Base-by-base conservation (phyloP, 2,797 vertebrate genomes). In the Mastacembelus armatus region DNA sequence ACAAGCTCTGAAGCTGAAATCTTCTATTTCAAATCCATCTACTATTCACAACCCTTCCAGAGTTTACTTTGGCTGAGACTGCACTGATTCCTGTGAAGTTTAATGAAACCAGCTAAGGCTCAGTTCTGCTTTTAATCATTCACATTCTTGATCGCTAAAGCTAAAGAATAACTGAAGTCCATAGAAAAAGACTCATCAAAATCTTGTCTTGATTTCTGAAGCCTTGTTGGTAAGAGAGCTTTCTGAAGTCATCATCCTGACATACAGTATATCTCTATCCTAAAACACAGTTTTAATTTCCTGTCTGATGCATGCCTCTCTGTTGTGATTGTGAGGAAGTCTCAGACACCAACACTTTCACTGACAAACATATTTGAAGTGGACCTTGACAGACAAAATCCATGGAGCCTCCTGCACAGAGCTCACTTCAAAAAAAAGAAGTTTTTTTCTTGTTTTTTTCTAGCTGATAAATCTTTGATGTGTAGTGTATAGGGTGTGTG, bases 391-490 rank as follows among this genome's bases (percentile, higher is more conserved):
- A 57, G 67, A 82, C 57, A 29, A 63, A 55, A n/a, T n/a, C 27
- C 2, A 14, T 44, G 71, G 24, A 2, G 21, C 70, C 56, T 55
- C 52, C 73, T 67, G 60, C 79, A 40, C 42, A 15, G 35, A 18
- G 44, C 48, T 61, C 12, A 3, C 50, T 47, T 42, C 26, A 66
- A 57, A 76, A 54, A 21, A 27, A 19, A 10, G n/a, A n/a, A n/a
- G n/a, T n/a, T n/a, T n/a, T n/a, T n/a, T n/a, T n/a, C n/a, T 10
- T 27, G 33, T 64, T 52, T 22, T 50, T 59, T 66, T 54, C 54
- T 2, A 43, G 38, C 26, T 36, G 61, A 49, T 77, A 52, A 66
- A 66, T 51, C 24, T 68, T 74, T 79, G 55, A 80, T 71, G 71
- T 16, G 12, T 19, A 30, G 51, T 42, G 36, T 45, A 21, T 16